Conservation (phyloP, 2,113 vertebrate genomes). For the Cavia aperea region DNA sequence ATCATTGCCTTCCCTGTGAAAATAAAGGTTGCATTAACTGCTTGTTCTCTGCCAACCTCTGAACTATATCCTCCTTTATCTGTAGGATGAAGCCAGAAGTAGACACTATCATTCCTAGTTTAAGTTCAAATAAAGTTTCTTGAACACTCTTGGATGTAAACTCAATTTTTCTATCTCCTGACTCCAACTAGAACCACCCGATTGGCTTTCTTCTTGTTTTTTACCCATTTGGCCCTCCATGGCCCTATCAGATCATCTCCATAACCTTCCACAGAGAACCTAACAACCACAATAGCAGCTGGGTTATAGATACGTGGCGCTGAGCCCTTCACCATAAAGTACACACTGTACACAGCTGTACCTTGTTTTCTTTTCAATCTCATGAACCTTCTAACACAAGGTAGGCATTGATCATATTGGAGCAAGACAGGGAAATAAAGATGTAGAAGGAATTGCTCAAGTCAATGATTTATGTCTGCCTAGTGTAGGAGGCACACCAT, state of each 20-base stretch:
- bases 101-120: background rate
- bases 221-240: background rate
- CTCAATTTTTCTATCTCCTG: background rate
- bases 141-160: background rate
- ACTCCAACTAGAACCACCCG: background rate
- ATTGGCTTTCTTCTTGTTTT: background rate
- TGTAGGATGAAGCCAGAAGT: background rate
- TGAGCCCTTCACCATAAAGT: background rate
- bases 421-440: background rate
- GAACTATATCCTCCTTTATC: background rate
- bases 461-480: background rate
- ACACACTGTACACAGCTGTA: background rate
- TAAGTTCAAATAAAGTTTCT: background rate
- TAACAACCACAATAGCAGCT: background rate
- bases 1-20: background rate
- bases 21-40: background rate
- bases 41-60: background rate
- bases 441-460: background rate
- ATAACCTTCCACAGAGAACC: background rate
- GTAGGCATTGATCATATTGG: background rate
- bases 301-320: background rate
- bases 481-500: background rate
- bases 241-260: background rate
- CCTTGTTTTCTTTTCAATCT: background rate
- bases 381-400: background rate